Evolutionary conservation across 1,140 invertebrate genomes (phyloP).

Genomic region (Lycorma delicatula): DNA sequence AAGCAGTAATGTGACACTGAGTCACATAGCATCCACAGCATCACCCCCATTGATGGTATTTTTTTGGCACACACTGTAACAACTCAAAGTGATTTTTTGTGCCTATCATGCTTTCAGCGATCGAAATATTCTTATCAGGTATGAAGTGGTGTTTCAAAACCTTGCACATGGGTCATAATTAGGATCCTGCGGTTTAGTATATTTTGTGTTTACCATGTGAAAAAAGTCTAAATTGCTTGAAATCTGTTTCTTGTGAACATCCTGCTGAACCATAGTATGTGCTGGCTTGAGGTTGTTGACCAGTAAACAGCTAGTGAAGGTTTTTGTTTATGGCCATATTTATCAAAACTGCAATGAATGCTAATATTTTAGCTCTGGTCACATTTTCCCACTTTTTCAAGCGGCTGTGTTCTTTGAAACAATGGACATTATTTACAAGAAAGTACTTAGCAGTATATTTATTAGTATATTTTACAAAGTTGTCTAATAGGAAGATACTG

Average conservation of each 20-base stretch:
- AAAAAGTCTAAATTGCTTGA: background rate
- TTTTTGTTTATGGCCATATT: conserved; percentile 10
- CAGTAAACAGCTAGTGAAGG: background rate
- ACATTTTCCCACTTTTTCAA: no score
- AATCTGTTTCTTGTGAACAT: background rate
- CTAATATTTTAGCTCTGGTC: background rate
- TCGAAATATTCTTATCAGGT: background rate
- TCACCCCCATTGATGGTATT: conserved; percentile 3
- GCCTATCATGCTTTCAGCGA: conserved; percentile 3
- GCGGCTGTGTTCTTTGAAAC: no score
- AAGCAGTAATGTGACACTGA: background rate
- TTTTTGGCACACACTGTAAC: conserved; percentile 4
- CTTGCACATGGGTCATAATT: background rate
- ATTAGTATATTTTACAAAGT: no score
- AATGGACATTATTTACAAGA: no score
- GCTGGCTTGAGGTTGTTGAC: background rate
- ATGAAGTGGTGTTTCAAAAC: background rate
- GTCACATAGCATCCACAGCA: conserved; percentile 6
- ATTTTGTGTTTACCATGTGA: background rate
- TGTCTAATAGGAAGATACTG: no score
- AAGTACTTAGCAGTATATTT: no score
- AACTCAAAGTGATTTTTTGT: background rate
- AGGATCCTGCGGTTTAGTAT: background rate
- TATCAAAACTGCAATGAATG: background rate
- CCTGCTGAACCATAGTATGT: background rate